Percentiles rank a stretch among this genome's conserved stretches.
These are phyloP conservation scores for Nymphicus hollandicus DNA, from an alignment of 2,113 vertebrate species.

Conservation along the genomic window DNA sequence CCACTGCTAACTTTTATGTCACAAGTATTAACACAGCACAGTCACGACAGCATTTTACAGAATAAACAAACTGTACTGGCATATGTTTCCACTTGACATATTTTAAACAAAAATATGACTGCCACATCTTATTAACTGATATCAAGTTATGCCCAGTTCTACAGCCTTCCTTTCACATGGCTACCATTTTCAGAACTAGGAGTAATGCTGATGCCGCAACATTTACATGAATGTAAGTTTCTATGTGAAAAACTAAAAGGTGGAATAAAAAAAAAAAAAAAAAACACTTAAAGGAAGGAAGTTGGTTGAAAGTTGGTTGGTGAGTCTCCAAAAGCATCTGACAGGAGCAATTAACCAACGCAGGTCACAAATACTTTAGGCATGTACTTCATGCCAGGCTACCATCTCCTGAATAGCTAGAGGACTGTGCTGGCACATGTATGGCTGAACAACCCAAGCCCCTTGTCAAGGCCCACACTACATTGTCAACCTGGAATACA, in stretches of 20 bases:
- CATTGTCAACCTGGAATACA: neutral
- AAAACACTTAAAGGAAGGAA: neutral
- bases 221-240: neutral
- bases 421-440: neutral
- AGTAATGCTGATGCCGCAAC: neutral
- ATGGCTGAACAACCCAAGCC: neutral
- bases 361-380: neutral
- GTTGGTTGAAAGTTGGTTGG: neutral
- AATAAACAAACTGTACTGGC: neutral
- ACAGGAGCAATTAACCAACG: neutral
- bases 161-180: neutral
- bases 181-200: neutral
- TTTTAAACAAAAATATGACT: neutral
- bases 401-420: neutral
- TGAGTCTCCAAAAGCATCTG: neutral
- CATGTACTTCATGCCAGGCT: neutral
- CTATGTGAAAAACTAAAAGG: neutral
- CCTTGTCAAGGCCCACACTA: neutral
- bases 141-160: neutral
- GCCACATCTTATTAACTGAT: neutral
- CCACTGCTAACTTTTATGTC: neutral
- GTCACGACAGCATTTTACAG: neutral
- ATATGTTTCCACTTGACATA: neutral
- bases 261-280: neutral
- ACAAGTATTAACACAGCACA: neutral